Conservation (phyloP, 92 coral and sea anemone genomes). For the Nematostella vectensis region DNA sequence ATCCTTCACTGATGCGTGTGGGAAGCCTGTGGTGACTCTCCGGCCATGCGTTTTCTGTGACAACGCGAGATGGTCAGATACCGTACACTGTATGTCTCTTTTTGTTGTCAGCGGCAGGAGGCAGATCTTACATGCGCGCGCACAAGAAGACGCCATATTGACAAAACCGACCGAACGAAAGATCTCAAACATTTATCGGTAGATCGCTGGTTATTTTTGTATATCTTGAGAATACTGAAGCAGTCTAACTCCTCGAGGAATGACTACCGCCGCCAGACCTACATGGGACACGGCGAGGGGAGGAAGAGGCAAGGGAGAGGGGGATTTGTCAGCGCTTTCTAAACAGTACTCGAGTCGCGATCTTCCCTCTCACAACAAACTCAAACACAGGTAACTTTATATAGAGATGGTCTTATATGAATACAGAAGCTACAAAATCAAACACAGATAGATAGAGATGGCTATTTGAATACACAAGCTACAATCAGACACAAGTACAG, state of each 20-base stretch:
- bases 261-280: constrained; percentile 99
- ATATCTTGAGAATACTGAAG: background rate
- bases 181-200: background rate
- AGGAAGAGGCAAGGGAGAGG: constrained; percentile 96
- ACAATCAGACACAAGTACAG: no score
- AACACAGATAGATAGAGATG: no score
- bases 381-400: constrained; percentile 96
- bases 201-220: background rate
- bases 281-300: constrained; percentile 98
- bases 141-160: constrained; percentile 21
- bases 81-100: no score
- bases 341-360: constrained; percentile 98
- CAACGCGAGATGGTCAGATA: no score
- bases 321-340: constrained; percentile 86
- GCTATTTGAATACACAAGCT: no score
- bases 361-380: constrained; percentile 90
- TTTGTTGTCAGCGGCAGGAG: no score
- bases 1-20: no score
- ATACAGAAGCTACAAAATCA: no score
- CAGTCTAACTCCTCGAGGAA: constrained; percentile 12
- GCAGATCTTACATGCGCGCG: no score
- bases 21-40: no score
- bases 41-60: no score
- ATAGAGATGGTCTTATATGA: no score
- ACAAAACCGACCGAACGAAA: background rate